Base-by-base conservation (phyloP, 2,888 invertebrate genomes). In the Agrotis segetum region DNA sequence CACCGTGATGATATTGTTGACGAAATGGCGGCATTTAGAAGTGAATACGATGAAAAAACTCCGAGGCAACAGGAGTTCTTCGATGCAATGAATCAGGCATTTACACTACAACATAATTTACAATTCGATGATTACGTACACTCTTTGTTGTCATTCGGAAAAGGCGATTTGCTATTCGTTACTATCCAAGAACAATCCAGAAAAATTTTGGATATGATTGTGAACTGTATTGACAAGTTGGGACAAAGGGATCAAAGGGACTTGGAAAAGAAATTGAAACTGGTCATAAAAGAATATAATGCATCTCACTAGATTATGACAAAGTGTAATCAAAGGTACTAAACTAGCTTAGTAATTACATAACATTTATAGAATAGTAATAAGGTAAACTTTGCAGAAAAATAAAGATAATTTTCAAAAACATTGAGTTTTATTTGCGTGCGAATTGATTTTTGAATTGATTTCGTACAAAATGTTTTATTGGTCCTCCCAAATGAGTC, bases 121-220 rank as follows among this genome's bases (percentile, higher is more conserved):
- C 24, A 74, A 1, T 94, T 95, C 40, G 82, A 87, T 0, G 91
- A 94, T 71, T 95, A 94, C 62, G 74, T 93, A 46, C 52, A 80
- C 9, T 85, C 85, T 63, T 60, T 91, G 13, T 63, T 62, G 46
- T 82, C 88, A 56, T 88, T 79, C 29, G 88, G 85, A 0, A 81
- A 79, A 17, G 71, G 74, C 17, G 71, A 82, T 29, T 87, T 85
- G 44, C 24, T 71, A 1, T 60, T 47, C 0, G 14, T 79, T 0
- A 21, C 79, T 24, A 81, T 90, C 4, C 14, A 74, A 9, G 67
- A 81, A 1, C 84, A 88, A 72, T 88, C 89, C 5, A 66, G 63
- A 0, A 87, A 80, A 56, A 11, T 91, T 14, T 34, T 90, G 3
- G 50, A 83, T 40, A 80, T 79, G n/a, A 88, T 91, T 61, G 6